Percentiles rank a stretch among this genome's conserved stretches.
phyloP scores from a whole-genome alignment of 35 echinoderm and acorn worm species.

The Heliocidaris erythrogramma region DNA sequence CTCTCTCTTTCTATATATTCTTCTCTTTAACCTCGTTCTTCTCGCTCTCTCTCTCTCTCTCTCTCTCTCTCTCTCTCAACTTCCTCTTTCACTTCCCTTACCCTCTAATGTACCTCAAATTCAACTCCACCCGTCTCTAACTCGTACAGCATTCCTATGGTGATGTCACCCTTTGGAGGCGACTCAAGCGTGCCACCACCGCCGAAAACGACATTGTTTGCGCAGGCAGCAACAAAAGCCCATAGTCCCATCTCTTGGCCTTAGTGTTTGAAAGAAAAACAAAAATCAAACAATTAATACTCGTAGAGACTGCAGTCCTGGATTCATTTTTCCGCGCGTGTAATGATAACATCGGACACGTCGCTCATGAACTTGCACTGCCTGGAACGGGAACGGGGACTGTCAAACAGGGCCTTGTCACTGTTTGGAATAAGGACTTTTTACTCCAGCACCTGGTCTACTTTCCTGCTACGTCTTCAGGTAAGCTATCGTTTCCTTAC shows the following conservation, averaged over 20 bases:
- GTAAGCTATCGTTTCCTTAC: background rate
- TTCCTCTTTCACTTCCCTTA: too few species aligned
- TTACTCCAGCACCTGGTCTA: background rate
- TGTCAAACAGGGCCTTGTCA: background rate
- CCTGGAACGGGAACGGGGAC: background rate
- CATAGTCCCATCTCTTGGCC: background rate
- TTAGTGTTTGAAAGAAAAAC: background rate
- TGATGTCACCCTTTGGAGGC: background rate
- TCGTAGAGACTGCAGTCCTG: background rate
- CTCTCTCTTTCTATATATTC: too few species aligned
- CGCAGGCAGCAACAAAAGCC: background rate
- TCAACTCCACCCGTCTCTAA: too few species aligned
- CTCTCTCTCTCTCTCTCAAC: too few species aligned
- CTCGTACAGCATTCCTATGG: too few species aligned
- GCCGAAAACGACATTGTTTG: background rate
- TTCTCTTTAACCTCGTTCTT: too few species aligned
- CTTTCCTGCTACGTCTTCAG: background rate
- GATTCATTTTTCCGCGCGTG: background rate
- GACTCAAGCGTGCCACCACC: background rate
- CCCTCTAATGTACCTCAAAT: too few species aligned
- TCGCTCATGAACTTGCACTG: background rate
- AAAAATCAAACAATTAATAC: background rate
- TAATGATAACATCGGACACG: background rate
- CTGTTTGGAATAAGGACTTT: background rate
- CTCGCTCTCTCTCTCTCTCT: too few species aligned